Evolutionary conservation across 2,888 invertebrate genomes (phyloP).

Genomic region (Crossocerus cetratus): DNA sequence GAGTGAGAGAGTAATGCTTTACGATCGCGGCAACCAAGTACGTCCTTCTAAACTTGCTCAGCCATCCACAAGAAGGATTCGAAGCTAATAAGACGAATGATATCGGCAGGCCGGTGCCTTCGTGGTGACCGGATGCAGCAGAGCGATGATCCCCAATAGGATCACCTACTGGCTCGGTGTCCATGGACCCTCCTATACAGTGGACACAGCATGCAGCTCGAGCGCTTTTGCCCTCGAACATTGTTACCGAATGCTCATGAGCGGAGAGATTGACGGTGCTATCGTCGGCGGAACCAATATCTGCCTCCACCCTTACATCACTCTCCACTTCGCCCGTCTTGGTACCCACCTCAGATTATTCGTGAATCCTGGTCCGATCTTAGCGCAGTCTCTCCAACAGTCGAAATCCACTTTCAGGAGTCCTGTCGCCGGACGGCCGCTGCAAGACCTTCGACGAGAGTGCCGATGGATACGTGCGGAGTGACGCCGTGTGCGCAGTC

Average conservation of each 20-base stretch:
- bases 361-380: too few relatives aligned
- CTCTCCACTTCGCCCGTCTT: conserved; percentile 88
- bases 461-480: conserved; percentile 90
- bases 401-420: conserved; percentile 77
- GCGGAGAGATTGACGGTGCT: conserved; percentile 91
- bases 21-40: conserved; percentile 77
- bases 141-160: conserved; percentile 95
- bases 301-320: conserved; percentile 91
- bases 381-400: too few relatives aligned
- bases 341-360: conserved; percentile 67
- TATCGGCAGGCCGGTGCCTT: conserved; percentile 77
- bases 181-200: conserved; percentile 91
- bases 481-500: conserved; percentile 86
- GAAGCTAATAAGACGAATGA: too few relatives aligned
- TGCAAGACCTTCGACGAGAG: conserved; percentile 94
- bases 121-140: conserved; percentile 87
- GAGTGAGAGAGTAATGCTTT: conserved; percentile 85
- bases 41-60: too few relatives aligned
- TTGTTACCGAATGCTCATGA: conserved; percentile 86
- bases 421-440: conserved; percentile 89
- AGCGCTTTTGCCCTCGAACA: conserved; percentile 92
- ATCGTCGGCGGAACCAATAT: conserved; percentile 93
- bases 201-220: conserved; percentile 98
- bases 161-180: conserved; percentile 93
- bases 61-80: too few relatives aligned